A percentile compares a stretch with the other conserved stretches of the same genome.
phyloP scores from a whole-genome alignment of 1,140 invertebrate genomes.

The Drosophila eugracilis region DNA sequence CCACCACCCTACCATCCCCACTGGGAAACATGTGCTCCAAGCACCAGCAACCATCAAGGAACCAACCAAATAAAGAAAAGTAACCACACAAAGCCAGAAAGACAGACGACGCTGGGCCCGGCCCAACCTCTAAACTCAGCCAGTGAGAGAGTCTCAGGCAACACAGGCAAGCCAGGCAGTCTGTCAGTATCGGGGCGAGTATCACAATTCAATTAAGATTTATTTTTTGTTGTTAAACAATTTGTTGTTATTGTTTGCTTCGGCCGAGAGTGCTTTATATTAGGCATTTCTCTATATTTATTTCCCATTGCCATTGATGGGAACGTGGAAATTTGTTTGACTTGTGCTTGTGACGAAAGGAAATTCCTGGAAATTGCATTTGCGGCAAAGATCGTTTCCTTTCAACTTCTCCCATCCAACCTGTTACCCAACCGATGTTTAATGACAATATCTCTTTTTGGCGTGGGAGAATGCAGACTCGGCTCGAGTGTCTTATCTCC shows the following conservation, averaged over 20 bases:
- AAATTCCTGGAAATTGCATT: constrained; percentile 75
- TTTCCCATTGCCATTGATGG: constrained; percentile 63
- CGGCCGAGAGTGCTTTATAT: constrained; percentile 51
- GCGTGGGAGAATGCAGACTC: constrained; percentile 64
- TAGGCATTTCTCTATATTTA: constrained; percentile 65
- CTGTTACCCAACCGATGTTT: constrained; percentile 54
- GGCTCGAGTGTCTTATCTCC: constrained; percentile 33
- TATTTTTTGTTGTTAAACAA: constrained; percentile 82
- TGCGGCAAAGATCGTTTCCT: constrained; percentile 72
- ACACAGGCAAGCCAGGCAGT: constrained; percentile 55
- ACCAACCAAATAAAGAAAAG: constrained; percentile 3
- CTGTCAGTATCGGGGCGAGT: constrained; percentile 57
- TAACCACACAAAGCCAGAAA: constrained; percentile 15
- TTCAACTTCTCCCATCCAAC: constrained; percentile 57
- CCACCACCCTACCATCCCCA: not conserved
- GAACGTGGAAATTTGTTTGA: constrained; percentile 67
- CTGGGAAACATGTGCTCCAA: constrained; percentile 50
- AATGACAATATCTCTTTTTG: constrained; percentile 66
- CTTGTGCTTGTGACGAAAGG: constrained; percentile 51
- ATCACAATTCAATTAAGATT: constrained; percentile 84
- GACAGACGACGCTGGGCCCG: constrained; percentile 28
- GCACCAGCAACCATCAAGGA: no score
- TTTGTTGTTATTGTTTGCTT: constrained; percentile 61
- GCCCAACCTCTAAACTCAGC: constrained; percentile 43
- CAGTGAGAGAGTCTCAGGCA: constrained; percentile 56